Conservation (phyloP, 2,888 invertebrate species). For the Siphonodentalium dalli region DNA sequence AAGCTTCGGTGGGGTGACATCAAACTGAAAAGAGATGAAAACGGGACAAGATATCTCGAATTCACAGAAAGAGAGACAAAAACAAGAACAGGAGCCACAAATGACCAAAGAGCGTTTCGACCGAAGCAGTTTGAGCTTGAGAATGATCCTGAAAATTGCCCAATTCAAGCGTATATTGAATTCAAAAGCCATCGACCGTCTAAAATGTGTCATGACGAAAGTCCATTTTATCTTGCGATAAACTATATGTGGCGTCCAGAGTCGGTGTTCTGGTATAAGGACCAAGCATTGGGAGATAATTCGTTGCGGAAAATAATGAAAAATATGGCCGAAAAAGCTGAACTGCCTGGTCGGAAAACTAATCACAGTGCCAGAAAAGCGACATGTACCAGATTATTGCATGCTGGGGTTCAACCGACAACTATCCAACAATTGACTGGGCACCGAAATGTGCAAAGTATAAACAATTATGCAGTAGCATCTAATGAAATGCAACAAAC, state of each 20-base stretch:
- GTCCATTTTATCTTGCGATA: too few relatives aligned
- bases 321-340: neutral
- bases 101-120: too few relatives aligned
- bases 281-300: constrained; percentile 1
- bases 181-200: too few relatives aligned
- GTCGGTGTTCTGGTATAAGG: neutral
- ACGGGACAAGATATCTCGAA: too few relatives aligned
- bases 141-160: too few relatives aligned
- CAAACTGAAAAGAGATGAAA: too few relatives aligned
- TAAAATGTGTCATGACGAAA: too few relatives aligned
- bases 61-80: too few relatives aligned
- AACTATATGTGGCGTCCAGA: neutral
- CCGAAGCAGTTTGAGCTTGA: too few relatives aligned
- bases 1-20: too few relatives aligned
- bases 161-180: too few relatives aligned
- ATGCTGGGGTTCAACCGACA: constrained; percentile 1
- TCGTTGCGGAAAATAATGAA: constrained; percentile 2
- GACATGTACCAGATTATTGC: constrained; percentile 4
- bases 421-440: constrained; percentile 1
- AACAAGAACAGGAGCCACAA: too few relatives aligned
- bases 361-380: constrained; percentile 5
- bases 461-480: constrained; percentile 8
- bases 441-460: constrained; percentile 5
- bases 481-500: constrained; percentile 6
- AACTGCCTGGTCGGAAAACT: neutral